phyloP scores from a whole-genome alignment of 2,113 vertebrate species.

The Chamaea fasciata region DNA sequence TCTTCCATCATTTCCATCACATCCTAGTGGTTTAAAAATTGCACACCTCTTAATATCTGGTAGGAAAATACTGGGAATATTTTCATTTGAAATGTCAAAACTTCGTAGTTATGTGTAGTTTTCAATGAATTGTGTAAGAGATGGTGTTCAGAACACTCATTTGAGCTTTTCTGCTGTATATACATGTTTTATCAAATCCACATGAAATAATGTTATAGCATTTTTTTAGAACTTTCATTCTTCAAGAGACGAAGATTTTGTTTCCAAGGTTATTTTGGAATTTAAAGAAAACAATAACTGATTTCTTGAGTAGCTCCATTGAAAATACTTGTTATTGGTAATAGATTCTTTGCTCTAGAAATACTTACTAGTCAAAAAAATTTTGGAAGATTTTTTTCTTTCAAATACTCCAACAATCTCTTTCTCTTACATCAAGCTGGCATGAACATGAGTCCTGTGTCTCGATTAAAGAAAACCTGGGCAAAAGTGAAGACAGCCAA shows the following conservation, averaged over 20 bases:
- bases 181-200: background rate
- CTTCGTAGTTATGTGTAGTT: background rate
- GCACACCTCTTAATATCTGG: background rate
- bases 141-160: background rate
- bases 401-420: background rate
- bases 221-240: background rate
- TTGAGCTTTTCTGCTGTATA: background rate
- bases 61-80: background rate
- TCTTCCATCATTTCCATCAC: background rate
- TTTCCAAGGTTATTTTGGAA: background rate
- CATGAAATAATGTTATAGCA: background rate
- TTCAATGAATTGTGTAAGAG: background rate
- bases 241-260: background rate
- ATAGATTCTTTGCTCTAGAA: background rate
- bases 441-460: constrained; percentile 96
- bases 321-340: background rate
- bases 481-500: constrained; percentile 93
- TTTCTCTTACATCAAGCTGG: constrained; percentile 77
- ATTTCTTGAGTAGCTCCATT: background rate
- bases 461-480: constrained; percentile 95
- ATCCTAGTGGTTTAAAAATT: background rate
- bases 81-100: background rate
- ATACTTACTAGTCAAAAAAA: background rate
- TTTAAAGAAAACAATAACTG: background rate
- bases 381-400: background rate